Conservation (phyloP, 2,888 invertebrate species). For the Athripsodes cinereus region DNA sequence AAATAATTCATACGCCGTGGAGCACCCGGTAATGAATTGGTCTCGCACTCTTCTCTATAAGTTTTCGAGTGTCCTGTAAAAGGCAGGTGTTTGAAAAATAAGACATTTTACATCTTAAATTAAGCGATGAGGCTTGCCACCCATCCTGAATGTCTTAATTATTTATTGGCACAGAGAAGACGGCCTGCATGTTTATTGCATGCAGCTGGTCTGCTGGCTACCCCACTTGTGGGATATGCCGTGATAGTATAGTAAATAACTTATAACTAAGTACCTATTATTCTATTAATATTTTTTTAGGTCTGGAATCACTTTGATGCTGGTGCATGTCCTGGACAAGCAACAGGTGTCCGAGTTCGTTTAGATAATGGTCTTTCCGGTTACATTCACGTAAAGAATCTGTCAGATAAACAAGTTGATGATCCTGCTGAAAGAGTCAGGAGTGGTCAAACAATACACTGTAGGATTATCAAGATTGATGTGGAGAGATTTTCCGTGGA, state of each 20-base stretch:
- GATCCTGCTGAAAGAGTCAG: conserved; percentile 91
- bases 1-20: no score
- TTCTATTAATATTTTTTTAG: conserved; percentile 29
- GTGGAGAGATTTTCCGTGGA: conserved; percentile 91
- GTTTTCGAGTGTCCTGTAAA: no score
- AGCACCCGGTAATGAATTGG: no score
- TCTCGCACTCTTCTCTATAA: no score
- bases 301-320: conserved; percentile 99
- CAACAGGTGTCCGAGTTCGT: conserved; percentile 82
- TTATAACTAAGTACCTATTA: no score
- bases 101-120: no score
- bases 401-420: conserved; percentile 88
- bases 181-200: no score
- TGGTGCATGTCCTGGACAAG: conserved; percentile 91
- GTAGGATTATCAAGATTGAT: conserved; percentile 91
- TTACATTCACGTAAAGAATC: conserved; percentile 88
- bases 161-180: no score
- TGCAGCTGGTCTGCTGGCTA: no score
- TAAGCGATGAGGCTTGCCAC: no score
- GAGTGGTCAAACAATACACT: conserved; percentile 76
- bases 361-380: conserved; percentile 91
- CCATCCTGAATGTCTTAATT: no score
- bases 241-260: background rate
- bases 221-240: background rate
- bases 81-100: no score